Evolutionary conservation across 1,140 invertebrate species (phyloP).

Genomic region (Oscheius sp.): DNA sequence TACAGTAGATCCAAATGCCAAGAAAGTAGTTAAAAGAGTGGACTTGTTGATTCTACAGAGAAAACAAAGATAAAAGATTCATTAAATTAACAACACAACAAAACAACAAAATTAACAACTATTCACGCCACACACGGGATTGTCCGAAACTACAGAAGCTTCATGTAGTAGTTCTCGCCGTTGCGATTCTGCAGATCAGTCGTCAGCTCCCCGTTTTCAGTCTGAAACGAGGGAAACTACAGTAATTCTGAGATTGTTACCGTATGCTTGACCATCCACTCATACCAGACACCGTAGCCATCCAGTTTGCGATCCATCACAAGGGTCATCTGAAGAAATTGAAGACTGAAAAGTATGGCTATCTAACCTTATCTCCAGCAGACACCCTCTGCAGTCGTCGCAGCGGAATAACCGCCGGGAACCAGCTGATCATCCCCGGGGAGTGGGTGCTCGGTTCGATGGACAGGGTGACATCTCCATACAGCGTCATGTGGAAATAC

Average conservation of each 20-base stretch:
- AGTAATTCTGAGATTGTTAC: conserved; percentile 4
- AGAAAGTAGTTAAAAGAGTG: no score
- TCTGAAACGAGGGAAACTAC: not conserved
- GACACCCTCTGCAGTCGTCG: conserved; percentile 40
- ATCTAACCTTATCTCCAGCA: conserved; percentile 31
- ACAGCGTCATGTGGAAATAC: conserved; percentile 49
- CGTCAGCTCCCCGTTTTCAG: conserved; percentile 24
- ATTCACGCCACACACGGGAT: no score
- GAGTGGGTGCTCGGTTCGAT: conserved; percentile 42
- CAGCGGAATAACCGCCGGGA: conserved; percentile 53
- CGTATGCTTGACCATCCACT: conserved; percentile 46
- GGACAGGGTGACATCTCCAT: conserved; percentile 48
- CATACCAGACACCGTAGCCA: conserved; percentile 52
- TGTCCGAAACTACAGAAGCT: no score
- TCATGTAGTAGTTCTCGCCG: conserved; percentile 49
- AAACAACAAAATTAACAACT: no score
- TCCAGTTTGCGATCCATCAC: conserved; percentile 47
- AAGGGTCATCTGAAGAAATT: conserved; percentile 29
- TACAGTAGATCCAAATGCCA: no score
- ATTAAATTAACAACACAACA: no score
- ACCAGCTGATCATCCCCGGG: conserved; percentile 49
- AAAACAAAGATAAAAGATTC: no score
- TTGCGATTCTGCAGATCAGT: conserved; percentile 51
- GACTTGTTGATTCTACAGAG: no score
- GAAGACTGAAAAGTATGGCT: not conserved